phyloP scores from a whole-genome alignment of 2,113 vertebrate species.

The Sula dactylatra region DNA sequence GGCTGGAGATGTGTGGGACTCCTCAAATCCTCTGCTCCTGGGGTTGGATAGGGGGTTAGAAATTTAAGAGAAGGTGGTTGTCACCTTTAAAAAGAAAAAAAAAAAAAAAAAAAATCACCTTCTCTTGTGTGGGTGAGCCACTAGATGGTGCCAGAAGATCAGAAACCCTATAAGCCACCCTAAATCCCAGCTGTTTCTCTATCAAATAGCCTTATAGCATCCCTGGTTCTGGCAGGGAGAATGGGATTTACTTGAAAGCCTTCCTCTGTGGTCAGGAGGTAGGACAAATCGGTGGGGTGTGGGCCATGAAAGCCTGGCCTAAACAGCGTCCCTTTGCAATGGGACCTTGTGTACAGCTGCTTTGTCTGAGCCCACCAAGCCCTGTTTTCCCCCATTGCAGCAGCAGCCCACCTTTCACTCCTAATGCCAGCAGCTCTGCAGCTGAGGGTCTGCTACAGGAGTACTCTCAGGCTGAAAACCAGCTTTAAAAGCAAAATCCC shows the following conservation, averaged over 20 bases:
- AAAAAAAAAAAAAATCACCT: too few species aligned
- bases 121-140: background rate
- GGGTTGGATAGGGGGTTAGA: background rate
- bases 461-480: background rate
- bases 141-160: constrained; percentile 46
- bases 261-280: background rate
- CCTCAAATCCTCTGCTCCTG: background rate
- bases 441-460: background rate
- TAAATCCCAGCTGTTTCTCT: background rate
- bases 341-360: background rate
- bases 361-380: background rate
- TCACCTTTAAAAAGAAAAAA: background rate
- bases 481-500: background rate
- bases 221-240: background rate
- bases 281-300: background rate
- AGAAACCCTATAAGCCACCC: background rate
- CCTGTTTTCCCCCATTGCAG: rapidly evolving
- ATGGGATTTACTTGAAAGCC: background rate
- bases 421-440: background rate
- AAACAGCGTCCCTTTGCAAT: background rate
- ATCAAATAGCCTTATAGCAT: background rate
- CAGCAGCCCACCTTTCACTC: background rate
- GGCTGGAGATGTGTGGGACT: background rate
- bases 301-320: background rate
- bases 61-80: background rate